Evolutionary conservation across 2,113 vertebrate genomes (phyloP), one percentile per base, ranked within the genome.

Genomic region (Channa argus): DNA sequence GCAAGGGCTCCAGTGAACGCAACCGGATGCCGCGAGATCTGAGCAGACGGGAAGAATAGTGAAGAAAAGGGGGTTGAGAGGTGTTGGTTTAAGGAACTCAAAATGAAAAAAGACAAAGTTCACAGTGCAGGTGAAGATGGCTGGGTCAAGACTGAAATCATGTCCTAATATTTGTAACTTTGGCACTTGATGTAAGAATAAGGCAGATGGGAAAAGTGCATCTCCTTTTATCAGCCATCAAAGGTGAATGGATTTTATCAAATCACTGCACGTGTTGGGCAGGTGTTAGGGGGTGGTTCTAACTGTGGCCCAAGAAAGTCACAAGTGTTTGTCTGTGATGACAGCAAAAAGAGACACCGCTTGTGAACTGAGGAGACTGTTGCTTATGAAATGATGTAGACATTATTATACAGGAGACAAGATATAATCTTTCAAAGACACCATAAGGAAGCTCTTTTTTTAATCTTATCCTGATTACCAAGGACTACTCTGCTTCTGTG

Each of bases 1-100:
- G 91, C 90, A 96, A 95, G 86, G 87, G 83, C 33, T 94, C 93
- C 0, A 61, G 93, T 0, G 96, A 97, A 78, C 95, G 94, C 36
- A 96, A 94, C 85, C 93, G 97, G 0, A 95, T 95, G 0, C 97
- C 97, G 8, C 93, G 97, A 63, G 95, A 97, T 64, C 93, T 93
- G 1, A 86, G 74, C 1, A 79, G 33, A 70, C 15, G 68, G 86
- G 43, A 85, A 65, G 69, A 81, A 79, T 88, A 84, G 78, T 8
- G 8, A 34, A 45, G 45, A 53, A 33, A 55, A 50, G 12, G 15
- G 0, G 0, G 47, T 39, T 0, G 11, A 39, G 14, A 8, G 14
- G 5, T 14, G 24, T 24, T 24, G 12, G 33, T 39, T 46, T 5
- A 58, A 33, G 6, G 41, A 53, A 62, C 7, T 12, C 12, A 55